These are phyloP conservation scores for Enteromius paludinosus DNA, from an alignment of 2,797 vertebrate species.

Conservation along the genomic window DNA sequence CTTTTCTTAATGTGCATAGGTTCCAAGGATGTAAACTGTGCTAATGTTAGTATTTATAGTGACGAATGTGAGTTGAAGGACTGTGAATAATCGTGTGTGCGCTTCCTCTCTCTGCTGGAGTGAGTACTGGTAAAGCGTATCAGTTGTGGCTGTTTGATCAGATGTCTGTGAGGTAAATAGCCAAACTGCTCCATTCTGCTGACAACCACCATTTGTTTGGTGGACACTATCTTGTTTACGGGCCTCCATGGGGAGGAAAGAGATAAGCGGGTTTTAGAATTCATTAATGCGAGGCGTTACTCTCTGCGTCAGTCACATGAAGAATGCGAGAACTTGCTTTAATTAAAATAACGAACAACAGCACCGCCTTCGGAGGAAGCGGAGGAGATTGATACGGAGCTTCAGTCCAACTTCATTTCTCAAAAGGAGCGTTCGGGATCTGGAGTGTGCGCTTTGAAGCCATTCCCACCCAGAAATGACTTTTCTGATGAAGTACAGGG, in stretches of 20 bases:
- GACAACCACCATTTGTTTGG: conserved; percentile 65
- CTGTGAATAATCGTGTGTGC: not conserved
- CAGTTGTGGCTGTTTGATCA: conserved; percentile 64
- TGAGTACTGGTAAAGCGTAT: conserved; percentile 51
- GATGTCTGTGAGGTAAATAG: conserved; percentile 64
- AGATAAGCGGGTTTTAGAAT: conserved; percentile 66
- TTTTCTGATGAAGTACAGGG: conserved; percentile 53
- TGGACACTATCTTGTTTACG: conserved; percentile 66
- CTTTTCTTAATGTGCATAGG: not conserved
- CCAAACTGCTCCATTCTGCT: conserved; percentile 48
- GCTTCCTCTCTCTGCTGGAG: not conserved
- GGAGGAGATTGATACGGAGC: conserved; percentile 23
- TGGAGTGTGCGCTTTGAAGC: conserved; percentile 29
- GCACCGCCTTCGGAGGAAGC: conserved; percentile 33
- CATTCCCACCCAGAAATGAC: conserved; percentile 47
- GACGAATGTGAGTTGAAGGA: not conserved
- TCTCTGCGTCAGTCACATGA: not conserved
- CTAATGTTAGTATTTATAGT: not conserved
- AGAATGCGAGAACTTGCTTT: conserved; percentile 40
- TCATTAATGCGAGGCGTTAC: conserved; percentile 52
- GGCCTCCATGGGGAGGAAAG: conserved; percentile 51
- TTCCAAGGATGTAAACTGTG: not conserved
- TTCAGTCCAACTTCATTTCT: conserved; percentile 51
- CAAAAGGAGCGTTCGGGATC: not conserved
- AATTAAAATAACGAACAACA: conserved; percentile 59